Base-by-base conservation (phyloP, 2,888 invertebrate species). In the Mechanitis messenoides region DNA sequence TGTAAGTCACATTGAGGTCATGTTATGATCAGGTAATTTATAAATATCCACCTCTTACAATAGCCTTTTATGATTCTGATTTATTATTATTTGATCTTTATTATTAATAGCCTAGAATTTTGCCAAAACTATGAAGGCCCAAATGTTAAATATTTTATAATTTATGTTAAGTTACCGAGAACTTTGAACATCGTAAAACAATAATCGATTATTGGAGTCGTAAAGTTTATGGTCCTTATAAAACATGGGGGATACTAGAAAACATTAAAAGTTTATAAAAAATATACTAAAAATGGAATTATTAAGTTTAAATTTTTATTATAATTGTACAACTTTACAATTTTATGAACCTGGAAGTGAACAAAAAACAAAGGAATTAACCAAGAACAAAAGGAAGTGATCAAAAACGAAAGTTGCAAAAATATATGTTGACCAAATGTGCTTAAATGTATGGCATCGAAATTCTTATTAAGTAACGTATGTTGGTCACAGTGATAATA, bases 61-160 rank as follows among this genome's bases (percentile, higher is more conserved):
- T 50, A 50, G 31, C 31, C 50, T 31, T 50, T 50, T 31, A 50
- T 50, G 28, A 50, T 50, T 50, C 31, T 31, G 28, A 50, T 50
- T 50, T 50, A 50, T 50, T 50, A 50, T 31, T 50, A 31, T 50
- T n/a, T 50, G 50, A 31, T 50, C 42, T 9, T 42, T 9, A 9
- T 9, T 42, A 42, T 50, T 50, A 50, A 31, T 50, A 31, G 28
- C 31, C n/a, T 28, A 31, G 6, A 50, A 28, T 31, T 50, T 50
- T 50, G 31, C 28, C 7, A 50, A 50, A 50, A 42, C 42, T 42
- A 42, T 42, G 9, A 9, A 42, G 42, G 42, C 42, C 9, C 9
- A 42, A 42, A 42, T 42, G 42, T 42, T 7, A 42, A 42, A 42
- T 42, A 42, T 42, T 35, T 35, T 42, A 42, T 9, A 7, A 9